Conservation (phyloP, 2,113 vertebrate genomes). For the Pterophyllum scalare region DNA sequence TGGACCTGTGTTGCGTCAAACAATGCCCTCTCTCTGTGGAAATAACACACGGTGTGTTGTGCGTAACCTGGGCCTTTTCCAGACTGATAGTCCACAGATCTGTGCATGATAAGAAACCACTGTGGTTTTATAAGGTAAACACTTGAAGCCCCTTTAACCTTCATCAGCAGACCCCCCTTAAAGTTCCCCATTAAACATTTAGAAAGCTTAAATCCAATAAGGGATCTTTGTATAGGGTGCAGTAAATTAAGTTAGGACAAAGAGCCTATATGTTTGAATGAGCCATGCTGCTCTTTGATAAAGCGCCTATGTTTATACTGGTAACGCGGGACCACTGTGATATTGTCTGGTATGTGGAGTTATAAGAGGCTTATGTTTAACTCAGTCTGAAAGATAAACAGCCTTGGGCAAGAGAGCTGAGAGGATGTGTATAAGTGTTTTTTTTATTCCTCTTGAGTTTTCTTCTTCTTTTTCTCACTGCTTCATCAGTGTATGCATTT, state of each 20-base stretch:
- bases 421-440: conserved; percentile 55
- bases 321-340: conserved; percentile 74
- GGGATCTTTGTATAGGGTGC: conserved; percentile 49
- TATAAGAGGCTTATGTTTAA: conserved; percentile 71
- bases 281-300: conserved; percentile 72
- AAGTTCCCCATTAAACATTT: conserved; percentile 57
- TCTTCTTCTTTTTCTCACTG: conserved; percentile 19
- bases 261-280: conserved; percentile 67
- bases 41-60: conserved; percentile 42
- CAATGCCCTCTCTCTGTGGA: conserved; percentile 56
- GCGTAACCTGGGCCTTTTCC: conserved; percentile 49
- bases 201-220: conserved; percentile 72
- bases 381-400: conserved; percentile 78
- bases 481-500: not conserved
- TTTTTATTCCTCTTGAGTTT: conserved; percentile 17
- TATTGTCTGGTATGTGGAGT: conserved; percentile 80
- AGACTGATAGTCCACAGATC: conserved; percentile 46
- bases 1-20: conserved; percentile 48
- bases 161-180: conserved; percentile 49
- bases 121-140: conserved; percentile 70
- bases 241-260: conserved; percentile 74
- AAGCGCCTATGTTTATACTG: conserved; percentile 71
- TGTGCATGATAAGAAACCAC: conserved; percentile 57
- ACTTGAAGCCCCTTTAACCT: conserved; percentile 48
- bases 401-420: conserved; percentile 52